These are phyloP conservation scores for Sebastes oblongus DNA, from an alignment of 2,797 vertebrate species.

Conservation along the genomic window DNA sequence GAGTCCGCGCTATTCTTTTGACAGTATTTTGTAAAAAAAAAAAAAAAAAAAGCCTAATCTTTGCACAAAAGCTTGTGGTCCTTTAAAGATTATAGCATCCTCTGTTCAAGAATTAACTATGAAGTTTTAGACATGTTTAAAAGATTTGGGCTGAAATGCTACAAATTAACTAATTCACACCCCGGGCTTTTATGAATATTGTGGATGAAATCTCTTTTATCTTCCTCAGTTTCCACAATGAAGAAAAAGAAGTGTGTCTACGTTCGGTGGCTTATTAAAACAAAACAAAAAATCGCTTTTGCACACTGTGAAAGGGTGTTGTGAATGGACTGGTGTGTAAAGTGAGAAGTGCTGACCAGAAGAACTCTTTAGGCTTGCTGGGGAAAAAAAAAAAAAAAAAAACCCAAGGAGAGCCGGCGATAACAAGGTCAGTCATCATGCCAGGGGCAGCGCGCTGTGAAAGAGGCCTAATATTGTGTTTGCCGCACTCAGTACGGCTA, in stretches of 20 bases:
- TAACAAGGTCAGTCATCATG: slow-evolving; percentile 59
- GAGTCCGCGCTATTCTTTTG: background rate
- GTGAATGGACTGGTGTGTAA: slow-evolving; percentile 39
- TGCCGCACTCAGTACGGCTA: slow-evolving; percentile 4
- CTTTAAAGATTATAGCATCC: slow-evolving; percentile 37
- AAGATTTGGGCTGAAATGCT: slow-evolving; percentile 57
- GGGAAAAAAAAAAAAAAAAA: background rate
- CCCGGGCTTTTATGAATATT: slow-evolving; percentile 39
- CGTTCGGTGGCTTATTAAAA: background rate
- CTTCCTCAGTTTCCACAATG: background rate
- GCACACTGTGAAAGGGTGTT: slow-evolving; percentile 18
- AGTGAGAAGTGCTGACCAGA: slow-evolving; percentile 60
- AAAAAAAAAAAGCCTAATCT: slow-evolving; percentile 13
- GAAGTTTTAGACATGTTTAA: slow-evolving; percentile 27
- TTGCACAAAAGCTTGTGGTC: slow-evolving; percentile 12
- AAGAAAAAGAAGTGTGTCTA: background rate
- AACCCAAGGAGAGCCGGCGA: background rate
- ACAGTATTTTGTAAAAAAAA: background rate
- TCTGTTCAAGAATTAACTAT: slow-evolving; percentile 20
- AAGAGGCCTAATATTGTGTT: slow-evolving; percentile 30
- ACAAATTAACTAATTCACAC: slow-evolving; percentile 51
- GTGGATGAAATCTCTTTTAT: background rate
- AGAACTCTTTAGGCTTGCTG: background rate
- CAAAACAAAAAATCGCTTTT: background rate
- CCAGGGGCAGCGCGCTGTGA: slow-evolving; percentile 5